Evolutionary conservation across 1,140 invertebrate species (phyloP).

Genomic region (Camponotus floridanus): DNA sequence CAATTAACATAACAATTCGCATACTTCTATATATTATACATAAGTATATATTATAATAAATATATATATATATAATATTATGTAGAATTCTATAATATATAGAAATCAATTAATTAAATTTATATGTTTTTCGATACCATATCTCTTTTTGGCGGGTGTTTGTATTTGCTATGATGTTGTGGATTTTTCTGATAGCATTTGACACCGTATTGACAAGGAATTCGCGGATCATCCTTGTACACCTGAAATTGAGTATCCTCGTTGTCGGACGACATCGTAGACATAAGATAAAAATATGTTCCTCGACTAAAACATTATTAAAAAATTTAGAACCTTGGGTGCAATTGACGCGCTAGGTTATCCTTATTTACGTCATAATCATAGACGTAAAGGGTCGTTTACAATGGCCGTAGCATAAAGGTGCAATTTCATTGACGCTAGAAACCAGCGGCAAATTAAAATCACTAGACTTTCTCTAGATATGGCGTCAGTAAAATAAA

Average conservation of each 20-base stretch:
- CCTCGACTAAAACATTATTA: background rate
- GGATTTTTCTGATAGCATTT: conserved; percentile 95
- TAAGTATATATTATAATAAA: background rate
- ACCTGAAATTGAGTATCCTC: conserved; percentile 64
- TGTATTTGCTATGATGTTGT: conserved; percentile 91
- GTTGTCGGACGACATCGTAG: conserved; percentile 39
- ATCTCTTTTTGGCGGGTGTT: conserved; percentile 90
- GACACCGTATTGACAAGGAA: conserved; percentile 91
- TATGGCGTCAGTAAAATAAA: no score
- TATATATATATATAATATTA: background rate
- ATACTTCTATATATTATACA: background rate
- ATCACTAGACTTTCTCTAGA: no score
- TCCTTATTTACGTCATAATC: background rate
- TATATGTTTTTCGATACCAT: conserved; percentile 32
- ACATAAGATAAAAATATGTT: background rate
- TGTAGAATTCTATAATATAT: no score
- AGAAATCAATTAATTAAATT: background rate
- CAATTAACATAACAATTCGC: no score
- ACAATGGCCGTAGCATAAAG: no score
- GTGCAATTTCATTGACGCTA: no score
- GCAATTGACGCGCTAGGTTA: background rate
- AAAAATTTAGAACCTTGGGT: background rate
- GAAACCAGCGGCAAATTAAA: no score
- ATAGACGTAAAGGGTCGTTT: no score
- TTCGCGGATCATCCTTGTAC: conserved; percentile 84